Base-by-base conservation (phyloP, 23 tunicate genomes). In the Clavelina lepadiformis region DNA sequence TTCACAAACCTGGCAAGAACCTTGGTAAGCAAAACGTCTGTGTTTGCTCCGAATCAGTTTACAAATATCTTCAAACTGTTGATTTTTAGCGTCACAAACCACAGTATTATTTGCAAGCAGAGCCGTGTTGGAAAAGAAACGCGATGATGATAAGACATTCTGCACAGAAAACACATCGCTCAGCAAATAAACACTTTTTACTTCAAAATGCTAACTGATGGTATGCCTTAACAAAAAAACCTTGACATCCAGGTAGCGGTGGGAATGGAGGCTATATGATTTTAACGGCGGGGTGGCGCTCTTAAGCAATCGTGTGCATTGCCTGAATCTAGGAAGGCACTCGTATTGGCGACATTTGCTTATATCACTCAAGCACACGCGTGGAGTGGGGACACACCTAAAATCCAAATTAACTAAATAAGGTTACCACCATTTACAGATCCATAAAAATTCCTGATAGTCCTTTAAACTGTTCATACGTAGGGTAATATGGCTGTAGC, bases 331-430 rank as follows among this genome's bases (percentile, higher is more conserved):
- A 2, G 88, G 75, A 3, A 81, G 27, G 57, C 88, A 81, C 45
- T 81, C 88, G 64, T 72, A 81, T 45, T 81, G 88, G 1, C 56
- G 79, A 31, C 88, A 81, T 15, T 38, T 28, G 36, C 33, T 13
- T 1, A 45, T 19, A 1, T 49, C 56, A 15, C 79, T 72, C 6
- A 72, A 46, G 51, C 88, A 81, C 24, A 81, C 79, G 0, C 88
- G 71, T 19, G 59, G 67, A 6, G 88, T 61, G n/a, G 79, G 28
- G 4, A 72, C 54, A 64, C 88, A 81, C 51, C 88, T 81, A 62
- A 19, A 6, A 33, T 8, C n/a, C n/a, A n/a, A n/a, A n/a, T n/a
- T n/a, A n/a, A n/a, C n/a, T n/a, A n/a, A n/a, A n/a, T n/a, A n/a
- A n/a, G n/a, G n/a, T n/a, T n/a, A n/a, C n/a, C n/a, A n/a, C n/a